Percentiles rank a stretch among this genome's conserved stretches.
Evolutionary conservation across 2,113 vertebrate species (phyloP).

Genomic region (Polypterus senegalus): DNA sequence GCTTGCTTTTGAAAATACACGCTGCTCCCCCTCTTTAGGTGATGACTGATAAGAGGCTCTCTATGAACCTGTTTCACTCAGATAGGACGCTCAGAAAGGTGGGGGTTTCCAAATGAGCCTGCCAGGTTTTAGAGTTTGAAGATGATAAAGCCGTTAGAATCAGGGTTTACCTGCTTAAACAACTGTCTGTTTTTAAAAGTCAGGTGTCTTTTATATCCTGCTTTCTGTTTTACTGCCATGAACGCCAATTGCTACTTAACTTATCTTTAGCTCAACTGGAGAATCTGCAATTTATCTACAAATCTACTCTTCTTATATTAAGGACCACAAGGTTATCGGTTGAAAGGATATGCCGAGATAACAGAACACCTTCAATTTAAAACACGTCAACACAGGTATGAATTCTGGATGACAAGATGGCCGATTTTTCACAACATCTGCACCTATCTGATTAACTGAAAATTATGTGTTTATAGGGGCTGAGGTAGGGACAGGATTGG

Average conservation of each 20-base stretch:
- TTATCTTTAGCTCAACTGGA: slow-evolving; percentile 41
- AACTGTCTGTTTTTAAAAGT: not conserved
- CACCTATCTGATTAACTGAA: too few species aligned
- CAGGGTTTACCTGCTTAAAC: not conserved
- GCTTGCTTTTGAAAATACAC: not conserved
- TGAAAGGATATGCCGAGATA: slow-evolving; percentile 60
- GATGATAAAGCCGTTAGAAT: not conserved
- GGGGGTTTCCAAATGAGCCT: not conserved
- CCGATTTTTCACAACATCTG: too few species aligned
- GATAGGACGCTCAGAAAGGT: not conserved
- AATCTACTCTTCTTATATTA: slow-evolving; percentile 47
- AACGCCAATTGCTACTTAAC: slow-evolving; percentile 19
- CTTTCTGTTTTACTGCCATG: not conserved
- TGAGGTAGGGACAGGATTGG: too few species aligned
- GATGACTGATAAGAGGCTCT: not conserved
- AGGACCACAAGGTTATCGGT: slow-evolving; percentile 68
- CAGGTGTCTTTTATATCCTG: not conserved
- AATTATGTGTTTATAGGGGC: too few species aligned
- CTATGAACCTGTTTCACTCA: not conserved
- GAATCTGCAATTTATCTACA: slow-evolving; percentile 40
- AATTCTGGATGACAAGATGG: slow-evolving; percentile 13
- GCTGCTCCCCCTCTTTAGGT: not conserved
- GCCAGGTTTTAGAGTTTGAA: not conserved
- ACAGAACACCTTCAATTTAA: slow-evolving; percentile 48
- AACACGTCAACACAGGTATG: slow-evolving; percentile 43